A percentile compares a stretch with the other conserved stretches of the same genome.
phyloP scores from a whole-genome alignment of 2,113 vertebrate genomes.

The Dolichotis patagonum region DNA sequence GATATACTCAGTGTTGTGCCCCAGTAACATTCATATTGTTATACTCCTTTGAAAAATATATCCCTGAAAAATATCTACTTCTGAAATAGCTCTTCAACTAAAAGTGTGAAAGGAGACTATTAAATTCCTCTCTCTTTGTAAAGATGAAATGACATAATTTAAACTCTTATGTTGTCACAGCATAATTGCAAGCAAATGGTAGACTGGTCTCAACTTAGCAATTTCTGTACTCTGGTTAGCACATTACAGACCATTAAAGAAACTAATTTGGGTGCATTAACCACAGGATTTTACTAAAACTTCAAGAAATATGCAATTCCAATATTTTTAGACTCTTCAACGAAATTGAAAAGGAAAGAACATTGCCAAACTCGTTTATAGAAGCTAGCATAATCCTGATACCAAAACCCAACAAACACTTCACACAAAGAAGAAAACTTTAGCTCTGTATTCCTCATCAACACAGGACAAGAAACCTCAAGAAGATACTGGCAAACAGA shows the following conservation, averaged over 20 bases:
- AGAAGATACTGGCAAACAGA: background rate
- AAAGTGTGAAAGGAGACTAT: background rate
- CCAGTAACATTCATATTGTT: background rate
- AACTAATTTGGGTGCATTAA: background rate
- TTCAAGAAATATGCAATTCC: background rate
- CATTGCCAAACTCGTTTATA: background rate
- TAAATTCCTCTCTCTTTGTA: background rate
- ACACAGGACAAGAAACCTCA: background rate
- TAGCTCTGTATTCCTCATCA: background rate
- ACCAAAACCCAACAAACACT: background rate
- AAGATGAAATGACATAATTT: background rate
- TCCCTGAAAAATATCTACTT: background rate
- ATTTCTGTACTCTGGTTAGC: background rate
- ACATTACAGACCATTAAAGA: background rate
- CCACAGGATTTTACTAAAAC: background rate
- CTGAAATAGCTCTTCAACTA: background rate
- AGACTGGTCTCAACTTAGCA: background rate
- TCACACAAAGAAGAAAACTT: background rate
- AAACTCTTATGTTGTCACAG: background rate
- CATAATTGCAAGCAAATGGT: background rate
- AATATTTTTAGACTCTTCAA: background rate
- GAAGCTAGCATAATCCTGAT: background rate
- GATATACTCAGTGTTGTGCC: background rate
- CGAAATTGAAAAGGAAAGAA: background rate
- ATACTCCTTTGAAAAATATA: background rate